Evolutionary conservation across 2,113 vertebrate species (phyloP).

Genomic region (Ahaetulla prasina): DNA sequence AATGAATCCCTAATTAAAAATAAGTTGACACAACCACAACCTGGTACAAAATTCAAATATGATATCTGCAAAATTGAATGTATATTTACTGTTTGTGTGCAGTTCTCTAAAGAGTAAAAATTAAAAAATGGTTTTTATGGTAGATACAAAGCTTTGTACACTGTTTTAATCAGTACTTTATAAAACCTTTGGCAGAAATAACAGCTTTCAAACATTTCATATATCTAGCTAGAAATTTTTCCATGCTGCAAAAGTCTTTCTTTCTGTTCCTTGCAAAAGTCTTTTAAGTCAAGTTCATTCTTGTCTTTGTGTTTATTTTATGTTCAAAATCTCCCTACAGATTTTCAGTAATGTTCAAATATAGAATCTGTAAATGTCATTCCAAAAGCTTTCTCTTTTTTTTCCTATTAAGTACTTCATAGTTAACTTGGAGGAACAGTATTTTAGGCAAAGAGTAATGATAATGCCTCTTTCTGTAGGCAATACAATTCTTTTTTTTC

Average conservation of each 20-base stretch:
- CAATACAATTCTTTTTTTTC: background rate
- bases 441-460: background rate
- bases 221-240: background rate
- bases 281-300: background rate
- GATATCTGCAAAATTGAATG: background rate
- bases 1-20: background rate
- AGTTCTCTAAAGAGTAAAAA: background rate
- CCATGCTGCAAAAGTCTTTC: background rate
- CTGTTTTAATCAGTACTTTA: background rate
- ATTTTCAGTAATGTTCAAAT: background rate
- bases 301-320: background rate
- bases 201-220: background rate
- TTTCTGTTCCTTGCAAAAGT: background rate
- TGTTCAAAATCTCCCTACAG: background rate
- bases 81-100: background rate
- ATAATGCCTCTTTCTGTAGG: background rate
- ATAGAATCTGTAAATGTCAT: background rate
- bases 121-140: background rate
- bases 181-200: background rate
- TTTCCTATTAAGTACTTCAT: background rate
- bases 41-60: background rate
- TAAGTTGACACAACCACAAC: background rate
- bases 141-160: background rate
- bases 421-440: background rate
- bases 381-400: background rate